Conservation (phyloP, 2,113 vertebrate species). For the Rhinoptilus africanus region DNA sequence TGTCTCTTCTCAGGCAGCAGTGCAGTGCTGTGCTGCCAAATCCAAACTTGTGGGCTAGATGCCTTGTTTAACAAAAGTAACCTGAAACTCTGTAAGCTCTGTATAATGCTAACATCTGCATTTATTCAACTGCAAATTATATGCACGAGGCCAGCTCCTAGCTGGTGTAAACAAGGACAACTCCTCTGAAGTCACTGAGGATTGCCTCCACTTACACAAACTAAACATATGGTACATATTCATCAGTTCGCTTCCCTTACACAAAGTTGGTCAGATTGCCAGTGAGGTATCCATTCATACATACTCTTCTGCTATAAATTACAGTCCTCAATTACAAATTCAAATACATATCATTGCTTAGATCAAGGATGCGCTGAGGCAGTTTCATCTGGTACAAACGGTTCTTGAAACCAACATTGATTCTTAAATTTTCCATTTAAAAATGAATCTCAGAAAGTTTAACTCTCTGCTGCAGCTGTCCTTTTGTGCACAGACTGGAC, state of each 20-base stretch:
- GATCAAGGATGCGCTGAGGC: not conserved
- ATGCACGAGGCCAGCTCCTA: constrained; percentile 2
- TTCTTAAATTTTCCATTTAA: not conserved
- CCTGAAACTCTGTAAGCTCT: constrained; percentile 14
- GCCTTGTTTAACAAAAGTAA: constrained; percentile 41
- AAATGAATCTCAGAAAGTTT: not conserved
- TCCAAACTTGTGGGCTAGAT: not conserved
- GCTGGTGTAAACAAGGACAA: constrained; percentile 44
- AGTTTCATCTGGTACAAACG: not conserved
- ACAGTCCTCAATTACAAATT: not conserved
- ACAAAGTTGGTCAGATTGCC: constrained; percentile 21
- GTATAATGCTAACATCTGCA: constrained; percentile 48
- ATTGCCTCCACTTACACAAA: not conserved
- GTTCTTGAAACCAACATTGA: not conserved
- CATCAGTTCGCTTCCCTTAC: constrained; percentile 12
- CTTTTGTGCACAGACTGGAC: not conserved
- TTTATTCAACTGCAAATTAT: constrained; percentile 35
- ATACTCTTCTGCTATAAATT: not conserved
- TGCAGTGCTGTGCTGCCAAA: not conserved
- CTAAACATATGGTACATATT: constrained; percentile 30
- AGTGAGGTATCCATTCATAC: not conserved
- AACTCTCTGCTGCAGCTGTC: not conserved
- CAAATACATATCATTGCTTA: not conserved
- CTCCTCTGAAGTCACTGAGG: constrained; percentile 3
- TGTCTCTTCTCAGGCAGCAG: not conserved